Evolutionary conservation across 2,113 vertebrate species (phyloP).

Genomic region (Boleophthalmus pectinirostris): DNA sequence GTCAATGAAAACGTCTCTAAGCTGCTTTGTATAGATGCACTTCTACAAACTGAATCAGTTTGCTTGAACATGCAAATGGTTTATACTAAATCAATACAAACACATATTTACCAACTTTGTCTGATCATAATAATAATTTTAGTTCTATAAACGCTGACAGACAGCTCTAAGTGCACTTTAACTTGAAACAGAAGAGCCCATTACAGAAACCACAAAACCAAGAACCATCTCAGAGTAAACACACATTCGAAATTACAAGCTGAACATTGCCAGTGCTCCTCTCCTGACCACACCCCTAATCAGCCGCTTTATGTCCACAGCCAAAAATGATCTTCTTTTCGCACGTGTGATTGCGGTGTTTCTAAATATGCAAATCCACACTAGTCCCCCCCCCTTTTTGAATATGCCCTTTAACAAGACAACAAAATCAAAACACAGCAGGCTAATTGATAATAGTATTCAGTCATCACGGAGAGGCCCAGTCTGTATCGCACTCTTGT

Average conservation of each 20-base stretch:
- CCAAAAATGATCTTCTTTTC: slow-evolving; percentile 10
- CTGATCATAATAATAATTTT: background rate
- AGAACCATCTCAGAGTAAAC: slow-evolving; percentile 6
- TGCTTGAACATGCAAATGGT: background rate
- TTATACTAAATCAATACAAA: background rate
- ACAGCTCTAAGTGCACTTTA: background rate
- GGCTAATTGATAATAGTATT: background rate
- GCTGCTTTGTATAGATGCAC: no score
- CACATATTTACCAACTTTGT: background rate
- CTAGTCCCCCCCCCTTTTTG: background rate
- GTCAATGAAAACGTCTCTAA: background rate
- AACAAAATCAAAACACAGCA: slow-evolving; percentile 17
- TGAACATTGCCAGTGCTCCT: slow-evolving; percentile 11
- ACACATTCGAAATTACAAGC: slow-evolving; percentile 3
- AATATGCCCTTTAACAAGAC: slow-evolving; percentile 6
- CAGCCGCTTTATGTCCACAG: slow-evolving; percentile 33
- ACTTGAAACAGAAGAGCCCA: background rate
- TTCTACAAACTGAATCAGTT: background rate
- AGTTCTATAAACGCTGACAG: background rate
- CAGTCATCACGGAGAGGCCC: slow-evolving; percentile 1
- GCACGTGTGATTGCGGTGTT: slow-evolving; percentile 29
- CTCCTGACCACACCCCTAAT: slow-evolving; percentile 26
- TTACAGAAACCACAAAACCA: background rate
- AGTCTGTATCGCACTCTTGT: background rate
- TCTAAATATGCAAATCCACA: slow-evolving; percentile 11